phyloP scores from a whole-genome alignment of 2,797 vertebrate species.

The Sarcoramphus papa region DNA sequence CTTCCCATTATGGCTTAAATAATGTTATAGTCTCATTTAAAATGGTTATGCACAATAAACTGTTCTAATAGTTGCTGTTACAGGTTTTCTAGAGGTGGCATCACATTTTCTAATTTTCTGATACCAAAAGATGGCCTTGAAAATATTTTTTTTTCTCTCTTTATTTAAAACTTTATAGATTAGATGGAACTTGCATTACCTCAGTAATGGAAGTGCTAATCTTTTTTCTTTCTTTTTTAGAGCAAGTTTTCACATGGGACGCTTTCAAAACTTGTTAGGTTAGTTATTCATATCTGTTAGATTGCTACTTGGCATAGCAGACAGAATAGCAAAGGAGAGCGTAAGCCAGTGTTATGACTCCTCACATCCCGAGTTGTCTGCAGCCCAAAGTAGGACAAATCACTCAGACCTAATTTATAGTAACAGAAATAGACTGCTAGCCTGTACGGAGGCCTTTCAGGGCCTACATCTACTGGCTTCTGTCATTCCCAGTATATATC shows the following conservation, averaged over 20 bases:
- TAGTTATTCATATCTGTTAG: background rate
- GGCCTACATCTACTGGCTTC: background rate
- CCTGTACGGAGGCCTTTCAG: background rate
- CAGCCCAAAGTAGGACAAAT: background rate
- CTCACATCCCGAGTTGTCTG: background rate
- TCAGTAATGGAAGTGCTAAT: background rate
- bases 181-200: background rate
- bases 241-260: background rate
- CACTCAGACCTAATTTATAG: background rate
- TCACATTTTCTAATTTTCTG: conserved; percentile 11
- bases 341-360: background rate
- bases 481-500: background rate
- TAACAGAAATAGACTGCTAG: background rate
- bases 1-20: background rate
- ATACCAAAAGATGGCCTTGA: background rate
- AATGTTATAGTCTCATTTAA: background rate
- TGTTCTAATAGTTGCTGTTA: background rate
- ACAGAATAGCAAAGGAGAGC: background rate
- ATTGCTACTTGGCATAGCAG: background rate
- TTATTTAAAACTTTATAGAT: background rate
- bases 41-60: background rate
- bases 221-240: background rate
- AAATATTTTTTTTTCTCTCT: background rate
- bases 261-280: background rate
- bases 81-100: background rate